Percentiles rank a stretch among this genome's conserved stretches.
Conservation (phyloP, 2,113 vertebrate genomes). For the Nycticebus coucang region DNA sequence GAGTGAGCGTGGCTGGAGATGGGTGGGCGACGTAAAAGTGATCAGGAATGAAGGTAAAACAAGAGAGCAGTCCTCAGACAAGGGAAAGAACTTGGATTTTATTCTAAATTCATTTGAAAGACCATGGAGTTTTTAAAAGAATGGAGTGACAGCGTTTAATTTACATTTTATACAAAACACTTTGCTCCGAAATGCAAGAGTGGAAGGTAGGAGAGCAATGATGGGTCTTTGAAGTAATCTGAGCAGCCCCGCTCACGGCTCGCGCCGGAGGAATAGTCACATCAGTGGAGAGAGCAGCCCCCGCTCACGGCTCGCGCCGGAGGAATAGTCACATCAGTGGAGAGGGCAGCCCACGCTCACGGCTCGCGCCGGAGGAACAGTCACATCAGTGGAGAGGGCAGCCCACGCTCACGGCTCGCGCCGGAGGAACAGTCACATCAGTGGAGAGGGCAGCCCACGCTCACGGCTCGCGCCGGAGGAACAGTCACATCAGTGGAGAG, state of each 20-base stretch:
- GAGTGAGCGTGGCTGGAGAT: background rate
- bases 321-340: accelerated
- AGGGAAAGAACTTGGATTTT: background rate
- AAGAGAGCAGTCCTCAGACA: background rate
- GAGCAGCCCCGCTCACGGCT: background rate
- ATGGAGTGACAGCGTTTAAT: background rate
- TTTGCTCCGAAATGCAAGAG: background rate
- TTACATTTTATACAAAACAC: background rate
- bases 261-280: background rate
- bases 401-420: background rate
- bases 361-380: background rate
- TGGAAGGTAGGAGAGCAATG: background rate
- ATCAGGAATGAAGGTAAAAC: background rate
- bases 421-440: too few relatives aligned
- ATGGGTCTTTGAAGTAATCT: background rate
- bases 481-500: accelerated
- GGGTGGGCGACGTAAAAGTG: too few relatives aligned
- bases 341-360: background rate
- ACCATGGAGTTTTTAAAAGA: background rate
- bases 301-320: background rate
- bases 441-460: accelerated
- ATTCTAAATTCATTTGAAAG: background rate
- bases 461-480: background rate
- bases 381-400: accelerated
- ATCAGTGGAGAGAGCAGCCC: background rate